phyloP scores from a whole-genome alignment of 1,140 invertebrate genomes.

The Apis cerana region DNA sequence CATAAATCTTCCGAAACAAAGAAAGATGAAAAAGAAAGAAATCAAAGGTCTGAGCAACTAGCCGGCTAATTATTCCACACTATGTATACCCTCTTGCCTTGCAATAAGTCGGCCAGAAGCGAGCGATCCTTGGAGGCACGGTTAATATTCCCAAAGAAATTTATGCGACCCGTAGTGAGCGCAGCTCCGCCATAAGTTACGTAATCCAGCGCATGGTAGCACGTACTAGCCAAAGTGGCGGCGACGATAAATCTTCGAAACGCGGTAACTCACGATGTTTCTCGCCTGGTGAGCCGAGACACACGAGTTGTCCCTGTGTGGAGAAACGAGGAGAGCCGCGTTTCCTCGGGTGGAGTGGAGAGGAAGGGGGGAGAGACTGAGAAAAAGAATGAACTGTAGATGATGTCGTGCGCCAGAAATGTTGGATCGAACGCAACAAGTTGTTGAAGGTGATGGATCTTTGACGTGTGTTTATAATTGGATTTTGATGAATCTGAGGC shows the following conservation, averaged over 20 bases:
- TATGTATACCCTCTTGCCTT: slow-evolving; percentile 2
- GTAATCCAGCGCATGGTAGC: slow-evolving; percentile 47
- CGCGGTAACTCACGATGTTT: slow-evolving; percentile 54
- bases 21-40: not conserved
- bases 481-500: too few relatives aligned
- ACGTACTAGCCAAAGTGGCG: slow-evolving; percentile 37
- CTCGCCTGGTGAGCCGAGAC: slow-evolving; percentile 36
- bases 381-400: not conserved
- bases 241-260: slow-evolving; percentile 56
- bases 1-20: slow-evolving; percentile 18
- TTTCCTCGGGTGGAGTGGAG: too few relatives aligned
- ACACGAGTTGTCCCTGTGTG: not conserved
- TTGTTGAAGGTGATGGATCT: too few relatives aligned
- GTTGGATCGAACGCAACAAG: not conserved
- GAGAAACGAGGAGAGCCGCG: slow-evolving; percentile 12
- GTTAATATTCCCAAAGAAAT: slow-evolving; percentile 50
- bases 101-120: slow-evolving; percentile 18
- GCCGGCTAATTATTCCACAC: slow-evolving; percentile 37
- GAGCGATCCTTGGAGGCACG: slow-evolving; percentile 31
- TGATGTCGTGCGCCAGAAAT: slow-evolving; percentile 5
- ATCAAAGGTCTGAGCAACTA: not conserved
- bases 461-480: too few relatives aligned
- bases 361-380: not conserved
- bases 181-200: slow-evolving; percentile 47
- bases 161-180: slow-evolving; percentile 39